phyloP scores from a whole-genome alignment of 2,113 vertebrate genomes.

The Epinephelus cyanopodus region DNA sequence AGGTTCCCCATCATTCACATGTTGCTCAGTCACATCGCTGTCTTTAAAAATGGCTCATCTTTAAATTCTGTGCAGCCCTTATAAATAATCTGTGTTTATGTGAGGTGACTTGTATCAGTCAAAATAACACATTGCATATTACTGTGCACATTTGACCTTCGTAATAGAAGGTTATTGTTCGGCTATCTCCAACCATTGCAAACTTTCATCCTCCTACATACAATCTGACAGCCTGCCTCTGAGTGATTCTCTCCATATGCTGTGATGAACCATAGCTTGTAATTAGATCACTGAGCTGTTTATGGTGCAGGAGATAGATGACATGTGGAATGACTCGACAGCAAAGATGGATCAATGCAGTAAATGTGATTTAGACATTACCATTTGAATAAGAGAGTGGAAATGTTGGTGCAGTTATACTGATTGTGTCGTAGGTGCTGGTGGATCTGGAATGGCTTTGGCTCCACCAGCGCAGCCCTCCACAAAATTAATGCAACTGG shows the following conservation, averaged over 20 bases:
- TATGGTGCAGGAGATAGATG: background rate
- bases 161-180: slow-evolving; percentile 18
- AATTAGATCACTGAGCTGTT: slow-evolving; percentile 57
- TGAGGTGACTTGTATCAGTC: background rate
- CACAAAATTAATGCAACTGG: background rate
- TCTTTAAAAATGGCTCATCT: background rate
- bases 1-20: slow-evolving; percentile 14
- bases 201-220: slow-evolving; percentile 19
- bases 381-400: background rate
- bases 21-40: background rate
- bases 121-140: background rate
- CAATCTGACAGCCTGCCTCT: slow-evolving; percentile 20
- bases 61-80: background rate
- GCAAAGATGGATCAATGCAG: slow-evolving; percentile 10
- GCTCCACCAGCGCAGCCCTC: background rate
- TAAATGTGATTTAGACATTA: background rate
- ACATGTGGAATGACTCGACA: background rate
- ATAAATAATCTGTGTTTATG: background rate
- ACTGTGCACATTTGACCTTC: background rate
- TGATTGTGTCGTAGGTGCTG: background rate
- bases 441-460: background rate
- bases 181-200: background rate
- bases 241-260: slow-evolving; percentile 36
- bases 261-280: slow-evolving; percentile 33
- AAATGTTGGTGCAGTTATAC: background rate